These are phyloP conservation scores for Nasonia oneida DNA, from an alignment of 2,888 invertebrate genomes.

Conservation along the genomic window DNA sequence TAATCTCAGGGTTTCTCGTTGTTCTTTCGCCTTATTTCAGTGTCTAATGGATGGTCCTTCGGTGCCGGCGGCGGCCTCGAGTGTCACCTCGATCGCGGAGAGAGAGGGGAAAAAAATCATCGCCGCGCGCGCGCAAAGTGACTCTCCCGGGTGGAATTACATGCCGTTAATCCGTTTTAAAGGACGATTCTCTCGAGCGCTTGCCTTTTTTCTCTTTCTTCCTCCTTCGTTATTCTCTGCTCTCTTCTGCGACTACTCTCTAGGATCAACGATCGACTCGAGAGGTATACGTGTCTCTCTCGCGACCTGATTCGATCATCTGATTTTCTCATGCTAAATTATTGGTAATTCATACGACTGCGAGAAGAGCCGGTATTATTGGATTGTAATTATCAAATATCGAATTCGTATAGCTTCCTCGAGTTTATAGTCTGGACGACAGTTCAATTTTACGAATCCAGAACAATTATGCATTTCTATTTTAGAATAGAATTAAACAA, in stretches of 20 bases:
- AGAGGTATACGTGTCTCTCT: not conserved
- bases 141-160: conserved; percentile 56
- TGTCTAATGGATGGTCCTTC: conserved; percentile 54
- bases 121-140: conserved; percentile 30
- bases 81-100: conserved; percentile 20
- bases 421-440: too few relatives aligned
- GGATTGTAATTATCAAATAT: too few relatives aligned
- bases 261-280: conserved; percentile 42
- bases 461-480: too few relatives aligned
- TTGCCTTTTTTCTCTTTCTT: not conserved
- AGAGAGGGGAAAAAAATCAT: conserved; percentile 33
- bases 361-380: too few relatives aligned
- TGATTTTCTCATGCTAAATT: not conserved
- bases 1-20: conserved; percentile 52
- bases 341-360: too few relatives aligned
- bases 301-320: conserved; percentile 9
- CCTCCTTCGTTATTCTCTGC: not conserved
- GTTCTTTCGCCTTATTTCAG: conserved; percentile 49
- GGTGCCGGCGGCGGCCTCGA: conserved; percentile 39
- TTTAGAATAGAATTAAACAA: too few relatives aligned
- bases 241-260: conserved; percentile 11
- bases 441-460: too few relatives aligned
- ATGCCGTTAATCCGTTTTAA: conserved; percentile 53
- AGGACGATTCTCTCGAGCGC: conserved; percentile 25
- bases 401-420: too few relatives aligned